phyloP scores from a whole-genome alignment of 64 coral and sea anemone species.

The Montipora foliosa region DNA sequence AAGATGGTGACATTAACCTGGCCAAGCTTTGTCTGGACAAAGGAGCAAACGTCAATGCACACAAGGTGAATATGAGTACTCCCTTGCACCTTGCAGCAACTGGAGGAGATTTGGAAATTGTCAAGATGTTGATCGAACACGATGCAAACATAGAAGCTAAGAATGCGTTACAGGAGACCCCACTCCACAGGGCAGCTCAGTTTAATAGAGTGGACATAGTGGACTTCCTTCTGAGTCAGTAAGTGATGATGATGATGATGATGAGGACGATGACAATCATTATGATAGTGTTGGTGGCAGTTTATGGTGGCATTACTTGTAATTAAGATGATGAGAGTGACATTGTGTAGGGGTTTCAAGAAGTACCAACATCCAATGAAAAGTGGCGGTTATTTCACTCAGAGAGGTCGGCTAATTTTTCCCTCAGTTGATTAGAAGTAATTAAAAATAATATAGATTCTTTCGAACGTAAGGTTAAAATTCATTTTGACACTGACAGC shows the following conservation, averaged over 20 bases:
- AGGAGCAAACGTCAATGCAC: constrained; percentile 92
- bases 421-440: no score
- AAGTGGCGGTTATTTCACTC: no score
- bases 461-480: no score
- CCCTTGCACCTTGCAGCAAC: constrained; percentile 88
- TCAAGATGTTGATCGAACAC: constrained; percentile 77
- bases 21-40: constrained; percentile 89
- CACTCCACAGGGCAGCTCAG: constrained; percentile 80
- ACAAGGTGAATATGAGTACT: constrained; percentile 62
- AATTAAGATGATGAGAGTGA: no score
- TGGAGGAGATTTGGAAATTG: constrained; percentile 80
- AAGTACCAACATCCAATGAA: no score
- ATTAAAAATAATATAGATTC: no score
- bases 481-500: no score
- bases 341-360: no score
- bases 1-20: constrained; percentile 81
- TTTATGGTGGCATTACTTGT: neutral
- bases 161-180: constrained; percentile 84
- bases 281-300: neutral
- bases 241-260: constrained; percentile 1
- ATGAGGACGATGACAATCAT: neutral
- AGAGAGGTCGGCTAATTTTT: no score
- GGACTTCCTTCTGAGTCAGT: constrained; percentile 77
- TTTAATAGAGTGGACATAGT: constrained; percentile 90
- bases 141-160: constrained; percentile 92